Base-by-base conservation (phyloP, 2,797 vertebrate genomes). In the Erpetoichthys calabaricus region DNA sequence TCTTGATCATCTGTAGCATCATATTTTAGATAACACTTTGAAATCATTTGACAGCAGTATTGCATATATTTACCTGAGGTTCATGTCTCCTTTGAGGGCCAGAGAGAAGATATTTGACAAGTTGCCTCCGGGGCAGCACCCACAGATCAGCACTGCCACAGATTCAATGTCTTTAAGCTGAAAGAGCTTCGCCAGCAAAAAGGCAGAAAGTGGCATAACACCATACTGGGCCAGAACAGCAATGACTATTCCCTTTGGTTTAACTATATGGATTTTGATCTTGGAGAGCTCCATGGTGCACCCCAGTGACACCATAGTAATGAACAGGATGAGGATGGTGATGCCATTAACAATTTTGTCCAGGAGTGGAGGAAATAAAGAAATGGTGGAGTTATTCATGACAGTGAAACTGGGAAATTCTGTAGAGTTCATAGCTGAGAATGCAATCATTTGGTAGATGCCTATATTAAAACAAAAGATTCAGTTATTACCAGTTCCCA, bases 191-290 rank as follows among this genome's bases (percentile, higher is more conserved):
- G 85, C 78, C 55, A 91, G 7, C 5, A 54, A 3, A 54, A 89
- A 90, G 8, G 88, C 87, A 1, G 80, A 75, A 47, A 93, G 62
- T 10, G 91, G 91, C 88, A 92, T 91, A 68, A 94, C 65, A 54
- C 86, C 81, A 0, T 89, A 91, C 70, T 92, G 92, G 3, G 89
- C 71, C 59, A 83, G n/a, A 55, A 89, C 7, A 0, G 87, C 86
- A 45, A 88, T 76, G 60, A 47, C 68, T 9, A 88, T 60, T 1
- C 82, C 87, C 70, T 83, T 90, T 1, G 87, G 89, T 55, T 70
- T 86, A 44, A 80, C 44, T 47, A 94, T 58, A 69, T 89, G 82
- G 7, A 44, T 9, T 64, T 73, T 84, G 57, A 91, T 91, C 76
- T 90, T 88, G 57, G 71, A 73, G 58, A 85, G 62, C 62, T 92